Evolutionary conservation across 2,888 invertebrate genomes (phyloP), one percentile per base, ranked within the genome.

Genomic region (Kuschelorhynchus macadamiae): DNA sequence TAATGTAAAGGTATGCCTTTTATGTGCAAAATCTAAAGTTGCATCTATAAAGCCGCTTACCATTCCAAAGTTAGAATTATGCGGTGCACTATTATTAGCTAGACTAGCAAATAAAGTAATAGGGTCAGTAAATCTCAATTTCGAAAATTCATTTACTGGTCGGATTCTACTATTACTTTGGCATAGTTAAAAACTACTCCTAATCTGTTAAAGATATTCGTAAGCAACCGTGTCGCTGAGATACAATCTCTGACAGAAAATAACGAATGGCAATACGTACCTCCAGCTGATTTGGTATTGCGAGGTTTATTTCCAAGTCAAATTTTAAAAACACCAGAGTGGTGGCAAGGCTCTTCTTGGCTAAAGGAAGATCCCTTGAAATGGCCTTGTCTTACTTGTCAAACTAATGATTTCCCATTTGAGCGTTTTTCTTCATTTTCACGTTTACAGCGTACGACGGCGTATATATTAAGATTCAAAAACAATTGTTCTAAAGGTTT

Each of bases 21-120:
- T 61, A 14, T 61, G 61, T 14, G 50, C 61, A 4, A 61, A 61
- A 39, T 18, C 47, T 20, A 49, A 41, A n/a, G 61, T 61, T 7
- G 71, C 74, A 11, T 74, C 75, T 7, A 18, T 75, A 7, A 74
- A 73, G 44, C 16, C 64, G n/a, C 3, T 71, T 11, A 67, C 69
- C 2, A 42, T 75, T 32, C 72, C 76, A 2, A 47, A 63, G 12
- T 59, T 75, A 30, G 75, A 75, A 32, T 44, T 75, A 9, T 50
- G 61, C 25, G 75, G 36, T 1, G 72, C 74, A 3, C n/a, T 71
- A 8, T 7, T 74, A 9, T 39, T 67, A 16, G 49, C 72, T 7
- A 49, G 59, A 41, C 49, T 75, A 39, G 32, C 53, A 33, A 12
- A 67, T 8, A 60, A 42, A 32, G 47, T 46, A 16, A n/a, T 25